phyloP scores from a whole-genome alignment of 2,888 invertebrate genomes.

The Lagria hirta region DNA sequence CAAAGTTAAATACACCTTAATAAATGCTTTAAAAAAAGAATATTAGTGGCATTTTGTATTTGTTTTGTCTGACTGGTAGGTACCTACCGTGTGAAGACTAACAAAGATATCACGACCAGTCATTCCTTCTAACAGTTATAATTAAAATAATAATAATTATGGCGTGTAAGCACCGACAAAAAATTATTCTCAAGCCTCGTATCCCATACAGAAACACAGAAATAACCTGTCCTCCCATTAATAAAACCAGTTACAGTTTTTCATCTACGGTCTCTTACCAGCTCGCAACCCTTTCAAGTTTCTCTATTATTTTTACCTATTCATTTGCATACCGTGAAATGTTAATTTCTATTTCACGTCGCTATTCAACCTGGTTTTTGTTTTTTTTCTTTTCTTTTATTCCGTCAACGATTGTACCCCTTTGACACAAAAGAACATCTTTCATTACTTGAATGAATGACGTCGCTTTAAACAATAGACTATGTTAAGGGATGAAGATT shows the following conservation, averaged over 20 bases:
- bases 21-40: too few relatives aligned
- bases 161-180: slow-evolving; percentile 9
- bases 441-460: slow-evolving; percentile 38
- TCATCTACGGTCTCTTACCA: slow-evolving; percentile 12
- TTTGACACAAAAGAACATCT: slow-evolving; percentile 39
- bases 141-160: too few relatives aligned
- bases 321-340: slow-evolving; percentile 46
- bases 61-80: too few relatives aligned
- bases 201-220: too few relatives aligned
- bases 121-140: too few relatives aligned
- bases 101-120: too few relatives aligned
- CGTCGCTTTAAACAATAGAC: slow-evolving; percentile 35
- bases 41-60: too few relatives aligned
- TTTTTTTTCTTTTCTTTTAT: slow-evolving; percentile 32
- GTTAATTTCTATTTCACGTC: slow-evolving; percentile 44
- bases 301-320: slow-evolving; percentile 43
- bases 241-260: slow-evolving; percentile 25
- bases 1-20: too few relatives aligned
- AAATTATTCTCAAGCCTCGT: slow-evolving; percentile 17
- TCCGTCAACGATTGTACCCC: slow-evolving; percentile 24
- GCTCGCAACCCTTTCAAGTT: slow-evolving; percentile 16
- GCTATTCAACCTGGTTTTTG: slow-evolving; percentile 39
- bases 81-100: too few relatives aligned
- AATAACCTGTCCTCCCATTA: slow-evolving; percentile 25
- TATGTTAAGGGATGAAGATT: slow-evolving; percentile 25